phyloP scores from a whole-genome alignment of 2,113 vertebrate genomes.

The Thalassoma bifasciatum region DNA sequence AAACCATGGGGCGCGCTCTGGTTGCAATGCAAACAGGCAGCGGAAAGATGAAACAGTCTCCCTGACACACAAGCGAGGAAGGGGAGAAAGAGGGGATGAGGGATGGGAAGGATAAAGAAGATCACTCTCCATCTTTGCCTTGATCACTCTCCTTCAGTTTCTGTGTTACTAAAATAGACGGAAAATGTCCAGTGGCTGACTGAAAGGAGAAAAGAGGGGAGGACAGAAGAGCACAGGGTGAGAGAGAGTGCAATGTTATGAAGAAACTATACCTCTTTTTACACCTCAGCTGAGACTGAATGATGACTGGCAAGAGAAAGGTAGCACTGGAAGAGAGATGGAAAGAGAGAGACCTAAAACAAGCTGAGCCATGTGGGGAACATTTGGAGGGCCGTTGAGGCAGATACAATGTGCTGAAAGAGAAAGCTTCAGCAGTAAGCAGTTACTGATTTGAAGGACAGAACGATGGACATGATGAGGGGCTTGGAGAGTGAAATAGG shows the following conservation, averaged over 20 bases:
- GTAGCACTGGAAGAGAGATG: conserved; percentile 27
- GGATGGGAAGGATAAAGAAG: conserved; percentile 71
- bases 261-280: conserved; percentile 40
- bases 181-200: conserved; percentile 74
- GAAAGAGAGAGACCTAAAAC: conserved; percentile 41
- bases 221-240: conserved; percentile 32
- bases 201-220: conserved; percentile 51
- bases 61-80: conserved; percentile 21
- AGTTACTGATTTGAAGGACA: conserved; percentile 62
- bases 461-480: conserved; percentile 55
- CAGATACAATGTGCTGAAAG: conserved; percentile 43
- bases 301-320: conserved; percentile 51
- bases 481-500: conserved; percentile 79
- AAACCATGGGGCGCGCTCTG: conserved; percentile 89
- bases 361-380: conserved; percentile 38
- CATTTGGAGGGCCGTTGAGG: conserved; percentile 47
- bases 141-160: conserved; percentile 92
- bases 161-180: conserved; percentile 86
- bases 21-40: conserved; percentile 79
- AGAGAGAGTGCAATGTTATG: conserved; percentile 34
- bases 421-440: conserved; percentile 31
- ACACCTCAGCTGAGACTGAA: conserved; percentile 45
- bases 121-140: conserved; percentile 86
- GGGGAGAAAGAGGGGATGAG: conserved; percentile 29
- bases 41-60: conserved; percentile 63